Evolutionary conservation across 2,113 vertebrate species (phyloP), one percentile per base, ranked within the genome.

Genomic region (Pachyramphus minor): DNA sequence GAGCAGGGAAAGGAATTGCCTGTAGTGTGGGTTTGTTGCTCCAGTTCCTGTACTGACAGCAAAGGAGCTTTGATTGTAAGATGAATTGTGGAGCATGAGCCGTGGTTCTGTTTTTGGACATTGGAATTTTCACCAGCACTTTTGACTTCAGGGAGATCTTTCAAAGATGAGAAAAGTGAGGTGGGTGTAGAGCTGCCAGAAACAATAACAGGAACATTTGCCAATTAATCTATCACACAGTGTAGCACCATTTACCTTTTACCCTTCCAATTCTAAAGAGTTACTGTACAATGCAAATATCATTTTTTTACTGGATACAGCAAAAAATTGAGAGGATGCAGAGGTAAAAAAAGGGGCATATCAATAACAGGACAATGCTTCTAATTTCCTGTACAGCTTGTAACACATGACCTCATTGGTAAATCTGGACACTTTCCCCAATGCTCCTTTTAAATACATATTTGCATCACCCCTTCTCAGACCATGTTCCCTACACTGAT

Each of bases 141-240:
- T 89, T 60, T 83, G 86, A 93, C 78, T 92, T 89, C 45, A 89
- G 74, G 71, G 87, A 86, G 56, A 39, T 53, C 72, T 89, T 94
- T 85, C 66, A 88, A 71, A 77, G 93, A 80, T 31, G 28, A 72
- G 96, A 92, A 68, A 64, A 84, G 90, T 19, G 85, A 93, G 73
- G 81, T 86, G 92, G 87, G 77, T 92, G 95, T 73, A 84, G 58
- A 90, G 71, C 73, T 91, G 75, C 58, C 78, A 94, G 90, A 94
- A 95, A 96, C 84, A 92, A 97, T 96, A 82, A 86, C 96, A 97
- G 95, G 94, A 97, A 96, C 92, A 95, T 95, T 76, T 72, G 44
- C 82, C 91, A 96, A 94, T 97, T 94, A 94, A 97, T 97, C 96
- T 95, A 94, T 69, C 93, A 35, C 75, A 84, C 7, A 0, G 78